These are phyloP conservation scores for Toxonevra muliebris DNA, from an alignment of 2,888 invertebrate genomes.

Conservation along the genomic window DNA sequence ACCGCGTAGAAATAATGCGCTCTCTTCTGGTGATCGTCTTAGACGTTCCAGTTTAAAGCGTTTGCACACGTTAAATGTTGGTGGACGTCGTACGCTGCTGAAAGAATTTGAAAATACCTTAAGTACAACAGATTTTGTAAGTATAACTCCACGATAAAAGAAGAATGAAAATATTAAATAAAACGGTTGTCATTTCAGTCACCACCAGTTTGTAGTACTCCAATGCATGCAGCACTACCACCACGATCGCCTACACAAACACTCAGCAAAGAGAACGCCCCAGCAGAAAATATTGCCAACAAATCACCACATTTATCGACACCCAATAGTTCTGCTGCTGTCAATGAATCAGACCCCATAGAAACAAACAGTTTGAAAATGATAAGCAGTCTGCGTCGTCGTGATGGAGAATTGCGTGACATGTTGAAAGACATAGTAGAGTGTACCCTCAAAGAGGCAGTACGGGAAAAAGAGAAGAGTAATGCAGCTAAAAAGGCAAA, in stretches of 20 bases:
- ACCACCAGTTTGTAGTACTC: conserved; percentile 38
- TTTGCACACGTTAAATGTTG: conserved; percentile 1
- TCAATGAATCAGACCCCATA: conserved; percentile 5
- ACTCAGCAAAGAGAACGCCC: background rate
- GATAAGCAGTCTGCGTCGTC: conserved; percentile 18
- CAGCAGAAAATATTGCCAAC: background rate
- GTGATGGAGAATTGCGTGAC: conserved; percentile 26
- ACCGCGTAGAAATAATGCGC: conserved; percentile 22
- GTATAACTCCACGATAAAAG: conserved; percentile 11
- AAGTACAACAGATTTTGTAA: conserved; percentile 34
- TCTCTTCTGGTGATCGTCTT: conserved; percentile 33
- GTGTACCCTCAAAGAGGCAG: conserved; percentile 19
- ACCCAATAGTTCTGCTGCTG: too few relatives aligned
- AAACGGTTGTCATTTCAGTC: conserved; percentile 18
- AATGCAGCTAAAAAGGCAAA: conserved; percentile 26
- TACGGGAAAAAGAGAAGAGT: conserved; percentile 9
- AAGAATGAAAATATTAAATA: background rate
- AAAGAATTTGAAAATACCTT: conserved; percentile 42
- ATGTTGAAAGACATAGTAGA: conserved; percentile 25
- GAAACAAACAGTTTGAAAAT: conserved; percentile 7
- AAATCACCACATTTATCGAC: background rate
- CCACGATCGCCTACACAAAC: background rate
- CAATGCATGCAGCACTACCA: conserved; percentile 23
- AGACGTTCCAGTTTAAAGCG: conserved; percentile 38
- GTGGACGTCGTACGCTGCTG: conserved; percentile 35